These are phyloP conservation scores for Ageneiosus marmoratus DNA, from an alignment of 2,113 vertebrate genomes.

Conservation along the genomic window DNA sequence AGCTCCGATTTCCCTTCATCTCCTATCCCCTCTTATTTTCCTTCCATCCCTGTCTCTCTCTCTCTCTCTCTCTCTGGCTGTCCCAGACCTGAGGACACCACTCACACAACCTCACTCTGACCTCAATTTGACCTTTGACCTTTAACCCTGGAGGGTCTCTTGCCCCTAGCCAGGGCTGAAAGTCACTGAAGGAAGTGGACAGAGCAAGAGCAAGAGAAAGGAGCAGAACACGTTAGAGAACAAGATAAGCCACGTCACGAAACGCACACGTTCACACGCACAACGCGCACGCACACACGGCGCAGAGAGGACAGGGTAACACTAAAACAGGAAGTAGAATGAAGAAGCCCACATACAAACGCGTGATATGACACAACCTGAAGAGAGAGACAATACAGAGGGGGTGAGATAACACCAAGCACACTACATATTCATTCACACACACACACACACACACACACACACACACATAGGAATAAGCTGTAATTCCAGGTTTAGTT, in stretches of 20 bases:
- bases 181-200: constrained; percentile 29
- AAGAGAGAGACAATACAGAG: constrained; percentile 79
- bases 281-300: constrained; percentile 62
- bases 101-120: constrained; percentile 45
- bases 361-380: constrained; percentile 83
- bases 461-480: constrained; percentile 45
- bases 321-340: constrained; percentile 75
- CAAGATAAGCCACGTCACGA: constrained; percentile 49
- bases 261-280: constrained; percentile 56
- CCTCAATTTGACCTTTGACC: constrained; percentile 45
- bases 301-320: constrained; percentile 66
- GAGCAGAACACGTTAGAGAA: constrained; percentile 30
- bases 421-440: constrained; percentile 48
- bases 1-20: neutral
- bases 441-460: constrained; percentile 50
- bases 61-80: neutral
- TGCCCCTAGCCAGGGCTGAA: constrained; percentile 24
- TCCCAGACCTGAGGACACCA: constrained; percentile 4
- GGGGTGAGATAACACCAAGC: constrained; percentile 73
- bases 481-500: constrained; percentile 27
- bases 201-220: constrained; percentile 22
- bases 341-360: constrained; percentile 82
- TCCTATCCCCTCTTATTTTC: neutral
- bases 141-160: constrained; percentile 33
- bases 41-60: neutral